These are phyloP conservation scores for Nanorana parkeri DNA, from an alignment of 2,113 vertebrate genomes.

Conservation along the genomic window DNA sequence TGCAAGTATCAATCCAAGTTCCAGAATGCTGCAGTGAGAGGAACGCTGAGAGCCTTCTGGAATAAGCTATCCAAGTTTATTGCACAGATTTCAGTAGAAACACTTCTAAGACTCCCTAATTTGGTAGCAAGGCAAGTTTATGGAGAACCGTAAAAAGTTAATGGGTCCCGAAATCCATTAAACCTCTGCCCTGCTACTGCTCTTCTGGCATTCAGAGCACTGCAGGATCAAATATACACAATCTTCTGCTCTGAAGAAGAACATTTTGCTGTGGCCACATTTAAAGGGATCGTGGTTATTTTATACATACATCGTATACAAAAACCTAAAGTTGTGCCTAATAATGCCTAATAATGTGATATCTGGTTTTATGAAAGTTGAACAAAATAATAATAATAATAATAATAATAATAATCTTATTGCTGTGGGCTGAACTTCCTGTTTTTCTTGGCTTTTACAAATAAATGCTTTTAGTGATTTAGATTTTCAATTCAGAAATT, in stretches of 20 bases:
- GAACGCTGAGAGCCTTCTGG: constrained; percentile 47
- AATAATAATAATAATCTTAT: not conserved
- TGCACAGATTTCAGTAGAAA: constrained; percentile 56
- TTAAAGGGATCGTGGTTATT: constrained; percentile 1
- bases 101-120: constrained; percentile 53
- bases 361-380: not conserved
- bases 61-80: constrained; percentile 54
- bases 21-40: constrained; percentile 40
- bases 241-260: constrained; percentile 15
- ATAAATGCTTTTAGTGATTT: no score
- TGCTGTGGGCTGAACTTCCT: no score
- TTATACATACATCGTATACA: not conserved
- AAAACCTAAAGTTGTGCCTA: no score
- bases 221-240: constrained; percentile 50
- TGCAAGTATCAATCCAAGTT: constrained; percentile 36
- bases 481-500: no score
- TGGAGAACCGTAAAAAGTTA: constrained; percentile 58
- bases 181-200: constrained; percentile 55
- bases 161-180: constrained; percentile 58
- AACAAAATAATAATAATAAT: not conserved
- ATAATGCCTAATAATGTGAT: not conserved
- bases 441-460: no score
- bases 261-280: not conserved
- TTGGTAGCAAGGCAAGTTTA: constrained; percentile 57
- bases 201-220: constrained; percentile 50